Percentiles rank a stretch among this genome's conserved stretches.
Conservation (phyloP, 1,140 invertebrate genomes). For the Drosophila nigrodunni region DNA sequence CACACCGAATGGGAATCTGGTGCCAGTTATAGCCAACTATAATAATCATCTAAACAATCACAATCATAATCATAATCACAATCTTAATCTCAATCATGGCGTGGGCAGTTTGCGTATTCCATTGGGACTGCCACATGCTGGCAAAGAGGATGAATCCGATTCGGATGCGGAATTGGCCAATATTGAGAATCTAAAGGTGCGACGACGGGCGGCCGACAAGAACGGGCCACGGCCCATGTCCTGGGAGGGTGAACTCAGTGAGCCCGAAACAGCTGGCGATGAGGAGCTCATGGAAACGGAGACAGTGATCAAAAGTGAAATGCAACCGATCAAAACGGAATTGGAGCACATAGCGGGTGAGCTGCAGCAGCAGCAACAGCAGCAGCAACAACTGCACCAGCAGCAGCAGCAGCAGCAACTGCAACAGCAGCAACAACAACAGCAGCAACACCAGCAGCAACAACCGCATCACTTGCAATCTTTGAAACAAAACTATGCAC, state of each 20-base stretch:
- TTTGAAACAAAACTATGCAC: conserved; percentile 15
- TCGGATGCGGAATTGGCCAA: conserved; percentile 80
- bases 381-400: conserved; percentile 24
- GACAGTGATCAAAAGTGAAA: conserved; percentile 74
- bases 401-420: conserved; percentile 21
- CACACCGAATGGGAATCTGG: conserved; percentile 74
- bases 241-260: conserved; percentile 95
- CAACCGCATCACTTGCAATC: conserved; percentile 12
- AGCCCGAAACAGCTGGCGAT: conserved; percentile 85
- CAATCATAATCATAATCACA: conserved; percentile 31
- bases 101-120: conserved; percentile 70
- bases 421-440: conserved; percentile 27
- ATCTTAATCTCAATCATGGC: conserved; percentile 25
- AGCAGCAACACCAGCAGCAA: conserved; percentile 24
- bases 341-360: conserved; percentile 71
- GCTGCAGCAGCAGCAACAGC: conserved; percentile 46
- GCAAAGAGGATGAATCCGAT: conserved; percentile 70
- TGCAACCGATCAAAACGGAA: conserved; percentile 70
- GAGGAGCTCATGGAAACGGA: conserved; percentile 85
- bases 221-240: conserved; percentile 91
- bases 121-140: conserved; percentile 16
- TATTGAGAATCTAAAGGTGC: conserved; percentile 82
- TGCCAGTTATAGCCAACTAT: conserved; percentile 76
- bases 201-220: conserved; percentile 62
- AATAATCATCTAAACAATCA: conserved; percentile 37